These are phyloP conservation scores for Hemitrygon akajei DNA, from an alignment of 2,797 vertebrate species.

Conservation along the genomic window DNA sequence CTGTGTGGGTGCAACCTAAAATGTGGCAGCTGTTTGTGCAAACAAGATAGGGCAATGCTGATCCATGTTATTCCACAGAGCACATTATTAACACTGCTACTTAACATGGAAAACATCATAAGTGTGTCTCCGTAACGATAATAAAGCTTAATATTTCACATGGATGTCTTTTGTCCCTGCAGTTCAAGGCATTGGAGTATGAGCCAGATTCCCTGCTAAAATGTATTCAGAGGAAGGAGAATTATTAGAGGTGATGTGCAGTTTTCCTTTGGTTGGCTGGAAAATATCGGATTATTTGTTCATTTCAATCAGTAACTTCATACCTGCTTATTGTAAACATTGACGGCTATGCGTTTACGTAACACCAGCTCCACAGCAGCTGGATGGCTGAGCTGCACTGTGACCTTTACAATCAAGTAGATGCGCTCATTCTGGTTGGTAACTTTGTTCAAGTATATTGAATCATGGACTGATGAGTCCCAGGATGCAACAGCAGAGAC, in stretches of 20 bases:
- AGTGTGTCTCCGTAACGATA: neutral
- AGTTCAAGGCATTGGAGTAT: neutral
- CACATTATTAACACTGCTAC: neutral
- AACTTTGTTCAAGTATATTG: constrained; percentile 83
- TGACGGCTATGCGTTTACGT: constrained; percentile 89
- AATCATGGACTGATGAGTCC: constrained; percentile 97
- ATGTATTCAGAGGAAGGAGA: neutral
- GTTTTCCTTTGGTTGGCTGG: neutral
- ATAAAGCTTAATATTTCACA: neutral
- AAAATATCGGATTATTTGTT: neutral
- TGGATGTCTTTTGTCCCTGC: neutral
- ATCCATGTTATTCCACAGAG: neutral
- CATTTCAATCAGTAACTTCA: neutral
- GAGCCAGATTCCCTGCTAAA: neutral
- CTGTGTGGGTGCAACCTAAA: neutral
- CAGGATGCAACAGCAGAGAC: constrained; percentile 84
- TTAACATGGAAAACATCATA: neutral
- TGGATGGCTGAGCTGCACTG: constrained; percentile 91
- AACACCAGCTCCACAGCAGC: constrained; percentile 89
- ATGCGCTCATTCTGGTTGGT: constrained; percentile 86
- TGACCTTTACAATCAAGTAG: constrained; percentile 88
- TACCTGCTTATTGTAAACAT: constrained; percentile 98
- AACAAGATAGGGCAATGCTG: neutral
- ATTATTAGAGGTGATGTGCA: neutral
- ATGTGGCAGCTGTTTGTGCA: neutral